Base-by-base conservation (phyloP, 2,113 vertebrate species). In the Epinephelus lanceolatus region DNA sequence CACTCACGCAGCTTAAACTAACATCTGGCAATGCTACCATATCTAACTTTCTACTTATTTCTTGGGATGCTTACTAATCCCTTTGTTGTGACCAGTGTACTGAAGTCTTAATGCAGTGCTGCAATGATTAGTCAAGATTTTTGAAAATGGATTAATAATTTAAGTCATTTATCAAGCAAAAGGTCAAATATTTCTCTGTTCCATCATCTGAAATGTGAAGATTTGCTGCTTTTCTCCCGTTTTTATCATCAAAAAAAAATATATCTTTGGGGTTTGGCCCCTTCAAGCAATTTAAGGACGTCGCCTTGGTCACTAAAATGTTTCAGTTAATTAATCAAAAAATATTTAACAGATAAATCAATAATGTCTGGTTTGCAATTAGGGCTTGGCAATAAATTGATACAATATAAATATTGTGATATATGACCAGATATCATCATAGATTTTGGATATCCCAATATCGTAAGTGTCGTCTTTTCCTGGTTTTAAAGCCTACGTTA, bases 1-100 rank as follows among this genome's bases (percentile, higher is more conserved):
- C 87, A 87, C 83, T 93, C 77, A 65, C 47, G 30, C 1, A 90
- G 94, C 93, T 95, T 84, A 88, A 94, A 93, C 89, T 74, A 93
- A 95, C 83, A 94, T 94, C 93, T 96, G 91, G 94, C 95, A 94
- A 78, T 78, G 89, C 90, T 78, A 86, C 90, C 85, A 84, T 91
- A 93, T 83, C 84, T 45, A 86, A 87, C 83, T 66, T 85, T 83
- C 25, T 74, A 87, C 74, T 81, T 77, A 47, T 82, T 89, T 71
- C 87, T 86, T 66, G 19, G 81, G 33, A 80, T 81, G 71, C 37
- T 59, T 21, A 10, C 25, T 80, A 85, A 90, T 82, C 66, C 69
- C 75, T 73, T 81, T 78, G 75, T 86, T 70, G 37, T 4, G 27
- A 84, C 10, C 23, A 52, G 9, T 61, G 76, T 56, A 33, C 21